Evolutionary conservation across 1,140 invertebrate genomes (phyloP).

Genomic region (Drosophila teissieri): DNA sequence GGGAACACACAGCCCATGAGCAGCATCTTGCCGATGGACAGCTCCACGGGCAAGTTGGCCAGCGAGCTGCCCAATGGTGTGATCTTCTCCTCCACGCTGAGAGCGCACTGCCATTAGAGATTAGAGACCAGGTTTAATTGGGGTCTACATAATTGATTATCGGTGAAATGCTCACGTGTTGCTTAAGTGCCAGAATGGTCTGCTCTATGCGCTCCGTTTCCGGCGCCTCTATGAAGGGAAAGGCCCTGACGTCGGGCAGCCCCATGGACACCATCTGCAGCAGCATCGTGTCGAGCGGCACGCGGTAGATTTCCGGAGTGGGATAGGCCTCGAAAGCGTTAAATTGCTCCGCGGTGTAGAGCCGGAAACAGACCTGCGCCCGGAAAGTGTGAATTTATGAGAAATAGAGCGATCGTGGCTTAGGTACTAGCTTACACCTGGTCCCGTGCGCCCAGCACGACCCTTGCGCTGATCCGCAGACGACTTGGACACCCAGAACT

Average conservation of each 20-base stretch:
- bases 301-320: slow-evolving; percentile 95
- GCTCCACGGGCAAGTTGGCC: slow-evolving; percentile 96
- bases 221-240: slow-evolving; percentile 98
- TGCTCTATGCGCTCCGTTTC: slow-evolving; percentile 93
- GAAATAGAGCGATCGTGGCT: background rate
- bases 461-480: slow-evolving; percentile 99
- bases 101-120: slow-evolving; percentile 86
- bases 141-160: too few species aligned
- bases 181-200: slow-evolving; percentile 93
- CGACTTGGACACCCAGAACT: slow-evolving; percentile 98
- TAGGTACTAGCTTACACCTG: slow-evolving; percentile 50
- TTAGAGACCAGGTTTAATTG: too few species aligned
- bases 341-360: slow-evolving; percentile 93
- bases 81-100: slow-evolving; percentile 93
- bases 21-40: slow-evolving; percentile 97
- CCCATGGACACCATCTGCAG: slow-evolving; percentile 98
- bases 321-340: slow-evolving; percentile 90
- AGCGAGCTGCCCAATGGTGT: slow-evolving; percentile 95
- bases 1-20: slow-evolving; percentile 96
- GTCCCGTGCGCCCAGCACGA: slow-evolving; percentile 93
- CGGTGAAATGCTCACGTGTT: slow-evolving; percentile 88
- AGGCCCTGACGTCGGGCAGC: slow-evolving; percentile 94
- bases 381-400: background rate
- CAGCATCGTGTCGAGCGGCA: slow-evolving; percentile 95
- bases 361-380: slow-evolving; percentile 88